Percentiles rank a stretch among this genome's conserved stretches.
Evolutionary conservation across 23 tunicate species (phyloP).

Genomic region (Diplosoma virens): DNA sequence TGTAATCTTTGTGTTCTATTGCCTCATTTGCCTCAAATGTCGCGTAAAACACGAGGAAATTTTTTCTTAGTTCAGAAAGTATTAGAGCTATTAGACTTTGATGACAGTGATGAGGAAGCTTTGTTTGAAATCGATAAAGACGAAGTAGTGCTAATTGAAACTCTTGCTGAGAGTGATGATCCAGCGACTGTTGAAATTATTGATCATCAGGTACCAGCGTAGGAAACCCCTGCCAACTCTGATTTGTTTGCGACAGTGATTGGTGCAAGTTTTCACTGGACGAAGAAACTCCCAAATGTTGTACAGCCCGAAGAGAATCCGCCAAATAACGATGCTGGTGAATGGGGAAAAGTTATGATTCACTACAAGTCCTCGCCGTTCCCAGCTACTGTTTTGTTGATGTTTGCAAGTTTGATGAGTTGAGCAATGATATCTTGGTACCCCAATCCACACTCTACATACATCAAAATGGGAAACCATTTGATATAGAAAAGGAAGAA

Average conservation of each 20-base stretch:
- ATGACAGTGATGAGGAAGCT: background rate
- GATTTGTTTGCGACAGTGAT: background rate
- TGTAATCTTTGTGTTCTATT: too few relatives aligned
- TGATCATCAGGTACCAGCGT: background rate
- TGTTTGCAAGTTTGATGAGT: background rate
- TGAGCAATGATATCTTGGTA: background rate
- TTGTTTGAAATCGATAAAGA: background rate
- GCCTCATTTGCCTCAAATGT: background rate
- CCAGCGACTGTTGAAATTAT: background rate
- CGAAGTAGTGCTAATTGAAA: background rate
- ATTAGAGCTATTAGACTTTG: background rate
- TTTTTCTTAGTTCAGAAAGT: background rate
- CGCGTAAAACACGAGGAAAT: background rate
- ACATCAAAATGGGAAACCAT: too few relatives aligned
- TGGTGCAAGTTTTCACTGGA: background rate
- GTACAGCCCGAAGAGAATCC: background rate
- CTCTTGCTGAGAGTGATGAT: background rate
- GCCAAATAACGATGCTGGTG: background rate
- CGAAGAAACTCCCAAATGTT: background rate
- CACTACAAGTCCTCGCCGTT: background rate
- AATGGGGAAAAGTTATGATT: background rate
- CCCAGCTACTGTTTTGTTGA: background rate
- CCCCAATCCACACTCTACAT: background rate
- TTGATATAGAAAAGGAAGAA: too few relatives aligned
- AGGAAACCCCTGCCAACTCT: background rate